These are phyloP conservation scores for Hirtodrosophila cameraria DNA, from an alignment of 2,888 invertebrate species.

Conservation along the genomic window DNA sequence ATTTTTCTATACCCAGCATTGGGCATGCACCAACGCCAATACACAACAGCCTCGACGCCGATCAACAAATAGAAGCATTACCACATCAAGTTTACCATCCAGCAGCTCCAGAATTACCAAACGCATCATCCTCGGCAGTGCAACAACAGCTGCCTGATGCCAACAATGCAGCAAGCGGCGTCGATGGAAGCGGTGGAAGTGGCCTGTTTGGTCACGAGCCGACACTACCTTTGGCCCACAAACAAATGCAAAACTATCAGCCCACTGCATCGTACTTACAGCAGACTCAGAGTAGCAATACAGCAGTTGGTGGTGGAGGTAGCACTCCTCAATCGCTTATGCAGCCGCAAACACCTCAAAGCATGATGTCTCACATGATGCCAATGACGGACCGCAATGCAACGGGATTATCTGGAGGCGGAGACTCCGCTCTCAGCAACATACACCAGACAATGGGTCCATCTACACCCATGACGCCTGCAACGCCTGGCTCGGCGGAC, in stretches of 20 bases:
- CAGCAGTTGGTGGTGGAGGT: too few species aligned
- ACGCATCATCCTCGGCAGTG: slow-evolving; percentile 7
- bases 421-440: slow-evolving; percentile 78
- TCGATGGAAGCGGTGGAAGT: slow-evolving; percentile 57
- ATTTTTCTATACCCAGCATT: slow-evolving; percentile 94
- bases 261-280: slow-evolving; percentile 85
- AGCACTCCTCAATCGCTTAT: slow-evolving; percentile 92
- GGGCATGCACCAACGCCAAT: slow-evolving; percentile 89
- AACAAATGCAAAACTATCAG: slow-evolving; percentile 90
- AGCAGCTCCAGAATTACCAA: slow-evolving; percentile 85
- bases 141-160: slow-evolving; percentile 57
- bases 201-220: slow-evolving; percentile 69
- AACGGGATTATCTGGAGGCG: slow-evolving; percentile 23
- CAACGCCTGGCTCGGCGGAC: slow-evolving; percentile 96
- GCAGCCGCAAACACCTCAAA: slow-evolving; percentile 96
- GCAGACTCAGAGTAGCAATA: slow-evolving; percentile 83
- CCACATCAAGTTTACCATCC: slow-evolving; percentile 93
- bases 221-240: slow-evolving; percentile 86
- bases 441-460: slow-evolving; percentile 88
- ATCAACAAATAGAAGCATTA: slow-evolving; percentile 90
- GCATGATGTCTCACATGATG: slow-evolving; percentile 93
- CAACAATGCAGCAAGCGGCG: slow-evolving; percentile 24
- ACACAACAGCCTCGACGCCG: slow-evolving; percentile 93
- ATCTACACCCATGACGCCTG: slow-evolving; percentile 91
- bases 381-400: slow-evolving; percentile 84